Percentiles rank a stretch among this genome's conserved stretches.
Evolutionary conservation across 1,140 invertebrate species (phyloP).

Genomic region (Theocolax elegans): DNA sequence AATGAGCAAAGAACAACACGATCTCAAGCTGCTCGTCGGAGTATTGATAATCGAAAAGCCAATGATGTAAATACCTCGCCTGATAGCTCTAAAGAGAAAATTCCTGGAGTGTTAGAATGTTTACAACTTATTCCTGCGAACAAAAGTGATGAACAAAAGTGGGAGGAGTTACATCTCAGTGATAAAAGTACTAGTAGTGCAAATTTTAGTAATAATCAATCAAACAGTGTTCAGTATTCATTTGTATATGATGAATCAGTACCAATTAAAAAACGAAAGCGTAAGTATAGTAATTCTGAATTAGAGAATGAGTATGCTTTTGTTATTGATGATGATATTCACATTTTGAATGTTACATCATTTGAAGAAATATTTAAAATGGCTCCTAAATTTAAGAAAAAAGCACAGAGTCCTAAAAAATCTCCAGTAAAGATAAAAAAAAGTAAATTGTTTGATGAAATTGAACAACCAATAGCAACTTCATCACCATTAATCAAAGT

Average conservation of each 20-base stretch:
- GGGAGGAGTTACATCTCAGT: background rate
- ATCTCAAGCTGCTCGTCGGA: constrained; percentile 31
- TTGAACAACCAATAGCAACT: constrained; percentile 45
- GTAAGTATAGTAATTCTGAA: constrained; percentile 51
- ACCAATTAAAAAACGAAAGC: constrained; percentile 49
- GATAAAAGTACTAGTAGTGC: background rate
- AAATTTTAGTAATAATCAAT: background rate
- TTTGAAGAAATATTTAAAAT: constrained; percentile 57
- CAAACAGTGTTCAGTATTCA: constrained; percentile 31
- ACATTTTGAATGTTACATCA: constrained; percentile 40
- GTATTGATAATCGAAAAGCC: background rate
- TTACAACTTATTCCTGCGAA: constrained; percentile 58
- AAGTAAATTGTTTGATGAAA: constrained; percentile 17
- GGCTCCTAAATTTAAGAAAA: constrained; percentile 48
- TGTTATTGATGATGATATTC: constrained; percentile 30
- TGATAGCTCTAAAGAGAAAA: constrained; percentile 40
- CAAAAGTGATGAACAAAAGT: constrained; percentile 54
- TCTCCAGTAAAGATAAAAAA: constrained; percentile 36
- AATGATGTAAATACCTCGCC: background rate
- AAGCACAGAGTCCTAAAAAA: constrained; percentile 41
- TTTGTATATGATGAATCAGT: constrained; percentile 56
- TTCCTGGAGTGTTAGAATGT: constrained; percentile 58
- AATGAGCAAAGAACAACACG: constrained; percentile 52
- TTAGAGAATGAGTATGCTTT: constrained; percentile 40
- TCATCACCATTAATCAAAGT: constrained; percentile 48